A percentile compares a stretch with the other conserved stretches of the same genome.
These are phyloP conservation scores for Cyanoliseus patagonus DNA, from an alignment of 2,113 vertebrate species.

Conservation along the genomic window DNA sequence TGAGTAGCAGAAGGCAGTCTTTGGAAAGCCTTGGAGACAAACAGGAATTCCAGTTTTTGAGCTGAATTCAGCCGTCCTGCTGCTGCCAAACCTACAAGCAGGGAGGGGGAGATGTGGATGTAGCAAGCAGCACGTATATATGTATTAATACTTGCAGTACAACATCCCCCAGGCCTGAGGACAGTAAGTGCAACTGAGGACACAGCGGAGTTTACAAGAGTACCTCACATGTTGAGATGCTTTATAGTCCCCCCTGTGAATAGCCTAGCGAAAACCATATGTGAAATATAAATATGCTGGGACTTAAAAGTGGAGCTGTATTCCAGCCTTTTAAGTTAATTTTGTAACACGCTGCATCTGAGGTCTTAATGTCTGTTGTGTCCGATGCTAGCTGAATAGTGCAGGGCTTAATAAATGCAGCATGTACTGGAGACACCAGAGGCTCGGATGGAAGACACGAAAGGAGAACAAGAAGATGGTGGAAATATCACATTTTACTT, in stretches of 20 bases:
- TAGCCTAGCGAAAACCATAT: slow-evolving; percentile 64
- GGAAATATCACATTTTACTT: slow-evolving; percentile 27
- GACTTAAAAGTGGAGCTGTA: slow-evolving; percentile 63
- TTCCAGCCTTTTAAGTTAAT: slow-evolving; percentile 70
- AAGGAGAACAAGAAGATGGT: slow-evolving; percentile 17
- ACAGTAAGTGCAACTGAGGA: slow-evolving; percentile 65
- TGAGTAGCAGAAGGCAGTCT: neutral
- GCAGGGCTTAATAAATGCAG: slow-evolving; percentile 28
- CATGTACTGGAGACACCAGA: slow-evolving; percentile 22
- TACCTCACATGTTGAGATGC: slow-evolving; percentile 65
- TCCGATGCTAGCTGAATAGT: neutral
- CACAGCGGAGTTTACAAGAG: slow-evolving; percentile 56
- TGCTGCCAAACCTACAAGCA: slow-evolving; percentile 21
- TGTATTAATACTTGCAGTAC: slow-evolving; percentile 6
- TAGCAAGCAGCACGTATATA: slow-evolving; percentile 34
- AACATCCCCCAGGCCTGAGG: slow-evolving; percentile 46
- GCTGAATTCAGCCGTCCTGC: neutral
- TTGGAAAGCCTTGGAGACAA: neutral
- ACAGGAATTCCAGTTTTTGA: slow-evolving; percentile 21
- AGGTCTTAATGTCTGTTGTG: slow-evolving; percentile 38
- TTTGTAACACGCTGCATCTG: slow-evolving; percentile 52
- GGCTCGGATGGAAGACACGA: neutral
- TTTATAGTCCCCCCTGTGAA: slow-evolving; percentile 68
- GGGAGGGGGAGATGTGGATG: slow-evolving; percentile 8
- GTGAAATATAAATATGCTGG: slow-evolving; percentile 71